Conservation (phyloP, 2,113 vertebrate genomes). For the Gambusia affinis region DNA sequence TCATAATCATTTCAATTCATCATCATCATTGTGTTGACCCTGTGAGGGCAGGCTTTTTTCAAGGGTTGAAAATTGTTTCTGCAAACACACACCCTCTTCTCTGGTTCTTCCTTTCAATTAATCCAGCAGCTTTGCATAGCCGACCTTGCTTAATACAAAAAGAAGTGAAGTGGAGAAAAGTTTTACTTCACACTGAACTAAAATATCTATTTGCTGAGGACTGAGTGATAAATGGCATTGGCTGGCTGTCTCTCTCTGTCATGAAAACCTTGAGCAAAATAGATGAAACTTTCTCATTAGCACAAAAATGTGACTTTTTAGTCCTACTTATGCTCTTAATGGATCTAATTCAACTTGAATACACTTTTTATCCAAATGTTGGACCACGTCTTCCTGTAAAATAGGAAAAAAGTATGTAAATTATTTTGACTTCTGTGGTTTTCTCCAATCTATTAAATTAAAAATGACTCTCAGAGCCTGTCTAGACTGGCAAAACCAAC, state of each 20-base stretch:
- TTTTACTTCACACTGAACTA: conserved; percentile 32
- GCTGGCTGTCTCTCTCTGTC: conserved; percentile 12
- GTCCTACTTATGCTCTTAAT: not conserved
- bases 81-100: conserved; percentile 21
- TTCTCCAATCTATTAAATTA: not conserved
- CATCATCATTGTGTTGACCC: conserved; percentile 16
- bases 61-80: conserved; percentile 26
- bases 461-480: not conserved
- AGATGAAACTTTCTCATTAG: conserved; percentile 16
- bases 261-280: conserved; percentile 16
- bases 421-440: not conserved
- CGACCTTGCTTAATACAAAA: conserved; percentile 52
- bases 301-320: not conserved
- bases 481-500: not conserved
- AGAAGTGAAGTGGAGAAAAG: conserved; percentile 19
- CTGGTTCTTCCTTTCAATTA: conserved; percentile 30
- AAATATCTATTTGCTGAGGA: conserved; percentile 30
- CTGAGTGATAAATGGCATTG: conserved; percentile 31
- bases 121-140: conserved; percentile 23
- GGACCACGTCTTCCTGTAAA: not conserved
- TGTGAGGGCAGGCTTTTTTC: conserved; percentile 35
- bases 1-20: conserved; percentile 22
- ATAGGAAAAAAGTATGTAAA: not conserved
- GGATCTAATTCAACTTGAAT: conserved; percentile 12
- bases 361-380: not conserved